A percentile compares a stretch with the other conserved stretches of the same genome.
These are phyloP conservation scores for Phoebastria nigripes DNA, from an alignment of 2,797 vertebrate genomes.

Conservation along the genomic window DNA sequence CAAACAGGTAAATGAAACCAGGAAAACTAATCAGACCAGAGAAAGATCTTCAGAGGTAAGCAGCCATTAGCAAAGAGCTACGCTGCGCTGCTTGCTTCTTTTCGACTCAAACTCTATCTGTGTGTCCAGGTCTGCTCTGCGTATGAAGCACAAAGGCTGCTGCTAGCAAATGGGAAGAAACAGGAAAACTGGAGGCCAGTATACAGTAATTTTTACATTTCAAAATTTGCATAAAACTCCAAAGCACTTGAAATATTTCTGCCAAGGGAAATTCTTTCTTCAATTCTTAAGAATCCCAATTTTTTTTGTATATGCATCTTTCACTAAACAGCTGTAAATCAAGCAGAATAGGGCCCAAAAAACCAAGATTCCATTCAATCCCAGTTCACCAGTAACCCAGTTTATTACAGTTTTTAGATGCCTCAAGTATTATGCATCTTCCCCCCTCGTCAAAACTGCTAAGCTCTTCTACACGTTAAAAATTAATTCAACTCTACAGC, in stretches of 20 bases:
- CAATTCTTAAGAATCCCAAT: accelerated
- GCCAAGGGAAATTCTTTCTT: no score
- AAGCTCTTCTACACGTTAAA: accelerated
- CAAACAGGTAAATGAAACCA: neutral
- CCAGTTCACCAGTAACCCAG: neutral
- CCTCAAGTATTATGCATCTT: neutral
- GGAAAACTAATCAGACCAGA: neutral
- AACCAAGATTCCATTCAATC: neutral
- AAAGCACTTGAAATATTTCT: neutral
- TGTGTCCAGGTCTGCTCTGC: neutral
- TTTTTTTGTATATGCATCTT: neutral
- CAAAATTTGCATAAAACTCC: neutral
- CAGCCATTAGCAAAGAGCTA: neutral
- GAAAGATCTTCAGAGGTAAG: neutral
- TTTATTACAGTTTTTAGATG: neutral
- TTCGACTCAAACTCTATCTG: neutral
- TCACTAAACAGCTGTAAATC: neutral
- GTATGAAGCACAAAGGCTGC: neutral
- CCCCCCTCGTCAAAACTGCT: neutral
- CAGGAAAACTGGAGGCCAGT: neutral
- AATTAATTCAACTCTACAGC: neutral
- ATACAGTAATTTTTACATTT: accelerated
- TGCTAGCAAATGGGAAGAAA: neutral
- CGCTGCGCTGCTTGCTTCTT: neutral
- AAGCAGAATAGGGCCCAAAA: neutral